phyloP scores from a whole-genome alignment of 2,797 vertebrate species.

The Valencia hispanica region DNA sequence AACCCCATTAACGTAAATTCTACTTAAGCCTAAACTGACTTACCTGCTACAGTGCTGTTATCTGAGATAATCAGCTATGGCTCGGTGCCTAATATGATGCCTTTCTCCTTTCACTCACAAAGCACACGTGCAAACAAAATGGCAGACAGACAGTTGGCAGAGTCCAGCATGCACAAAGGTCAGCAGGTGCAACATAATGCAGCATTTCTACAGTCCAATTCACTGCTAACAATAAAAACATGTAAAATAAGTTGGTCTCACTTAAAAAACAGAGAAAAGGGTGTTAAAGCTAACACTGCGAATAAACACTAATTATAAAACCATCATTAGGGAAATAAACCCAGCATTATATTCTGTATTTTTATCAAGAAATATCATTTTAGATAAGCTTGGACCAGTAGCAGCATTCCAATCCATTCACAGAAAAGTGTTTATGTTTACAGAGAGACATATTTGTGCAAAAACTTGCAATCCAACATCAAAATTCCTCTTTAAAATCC shows the following conservation, averaged over 20 bases:
- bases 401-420: constrained; percentile 36
- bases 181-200: constrained; percentile 18
- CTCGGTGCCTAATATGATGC: constrained; percentile 47
- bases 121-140: constrained; percentile 40
- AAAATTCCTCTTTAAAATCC: background rate
- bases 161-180: constrained; percentile 31
- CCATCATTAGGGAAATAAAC: background rate
- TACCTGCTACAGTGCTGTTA: constrained; percentile 29
- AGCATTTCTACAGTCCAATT: background rate
- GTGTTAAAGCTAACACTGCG: background rate
- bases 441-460: background rate
- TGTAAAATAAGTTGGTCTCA: background rate
- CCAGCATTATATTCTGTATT: background rate
- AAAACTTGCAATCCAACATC: background rate
- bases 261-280: background rate
- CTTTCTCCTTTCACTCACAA: constrained; percentile 47
- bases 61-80: constrained; percentile 58
- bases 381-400: background rate
- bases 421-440: background rate
- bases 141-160: constrained; percentile 27
- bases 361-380: background rate
- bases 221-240: background rate
- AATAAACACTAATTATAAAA: background rate
- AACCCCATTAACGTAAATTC: constrained; percentile 23
- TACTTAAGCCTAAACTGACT: constrained; percentile 34